Evolutionary conservation across 2,797 vertebrate species (phyloP).

Genomic region (Galaxias olidus): DNA sequence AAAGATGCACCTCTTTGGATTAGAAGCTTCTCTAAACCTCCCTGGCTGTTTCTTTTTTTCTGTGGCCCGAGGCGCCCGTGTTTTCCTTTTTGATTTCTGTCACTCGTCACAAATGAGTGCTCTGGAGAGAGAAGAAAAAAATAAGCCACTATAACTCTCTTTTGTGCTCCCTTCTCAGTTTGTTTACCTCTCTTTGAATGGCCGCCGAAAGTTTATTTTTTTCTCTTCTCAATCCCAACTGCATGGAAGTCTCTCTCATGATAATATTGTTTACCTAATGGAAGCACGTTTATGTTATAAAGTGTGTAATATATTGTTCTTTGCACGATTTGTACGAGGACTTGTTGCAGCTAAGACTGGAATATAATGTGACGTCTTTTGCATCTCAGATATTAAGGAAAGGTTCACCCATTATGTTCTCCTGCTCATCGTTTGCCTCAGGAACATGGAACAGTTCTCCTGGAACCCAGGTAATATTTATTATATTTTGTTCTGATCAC

Average conservation of each 20-base stretch:
- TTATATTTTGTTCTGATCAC: no score
- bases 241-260: background rate
- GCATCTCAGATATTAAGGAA: conserved; percentile 91
- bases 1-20: conserved; percentile 17
- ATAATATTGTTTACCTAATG: background rate
- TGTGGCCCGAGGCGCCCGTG: background rate
- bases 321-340: background rate
- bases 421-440: conserved; percentile 92
- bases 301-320: background rate
- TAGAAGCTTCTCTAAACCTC: conserved; percentile 7
- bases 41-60: background rate
- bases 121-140: no score
- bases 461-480: conserved; percentile 89
- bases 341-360: no score
- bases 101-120: conserved; percentile 30
- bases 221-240: conserved; percentile 1
- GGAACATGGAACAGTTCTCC: conserved; percentile 99
- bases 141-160: conserved; percentile 44
- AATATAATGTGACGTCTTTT: background rate
- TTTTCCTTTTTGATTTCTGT: conserved; percentile 21
- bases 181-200: background rate
- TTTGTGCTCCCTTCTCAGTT: conserved; percentile 23
- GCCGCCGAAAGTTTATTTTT: conserved; percentile 7
- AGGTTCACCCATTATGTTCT: conserved; percentile 94
- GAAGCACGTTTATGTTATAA: background rate